Evolutionary conservation across 1,140 invertebrate genomes (phyloP).

Genomic region (Sipha flava): DNA sequence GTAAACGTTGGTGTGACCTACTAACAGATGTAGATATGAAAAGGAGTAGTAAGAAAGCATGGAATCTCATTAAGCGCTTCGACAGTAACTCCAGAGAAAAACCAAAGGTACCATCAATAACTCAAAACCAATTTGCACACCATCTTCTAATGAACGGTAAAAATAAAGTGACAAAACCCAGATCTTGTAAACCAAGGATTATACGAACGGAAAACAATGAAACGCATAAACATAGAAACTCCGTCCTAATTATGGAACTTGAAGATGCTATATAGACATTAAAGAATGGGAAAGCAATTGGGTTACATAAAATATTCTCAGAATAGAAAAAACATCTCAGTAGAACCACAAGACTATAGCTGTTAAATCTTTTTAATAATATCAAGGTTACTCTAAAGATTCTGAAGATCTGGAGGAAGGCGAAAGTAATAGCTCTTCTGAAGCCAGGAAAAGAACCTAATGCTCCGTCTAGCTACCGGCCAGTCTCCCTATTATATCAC

Average conservation of each 20-base stretch:
- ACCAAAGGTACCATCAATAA: background rate
- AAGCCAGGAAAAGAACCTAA: slow-evolving; percentile 34
- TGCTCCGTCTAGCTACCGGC: slow-evolving; percentile 21
- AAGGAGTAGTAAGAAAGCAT: background rate
- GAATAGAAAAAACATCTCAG: slow-evolving; percentile 13
- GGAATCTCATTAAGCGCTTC: background rate
- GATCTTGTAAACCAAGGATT: background rate
- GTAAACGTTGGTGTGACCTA: background rate
- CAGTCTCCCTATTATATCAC: slow-evolving; percentile 34
- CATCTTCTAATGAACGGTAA: slow-evolving; percentile 15
- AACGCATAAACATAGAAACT: background rate
- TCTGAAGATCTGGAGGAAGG: slow-evolving; percentile 30
- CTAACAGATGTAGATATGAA: background rate
- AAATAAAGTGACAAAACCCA: background rate
- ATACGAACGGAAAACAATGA: slow-evolving; percentile 5
- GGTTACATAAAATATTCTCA: slow-evolving; percentile 13
- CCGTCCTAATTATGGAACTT: background rate
- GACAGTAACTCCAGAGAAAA: background rate
- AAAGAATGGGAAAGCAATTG: slow-evolving; percentile 3
- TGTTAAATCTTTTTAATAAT: slow-evolving; percentile 13
- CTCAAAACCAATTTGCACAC: slow-evolving; percentile 6
- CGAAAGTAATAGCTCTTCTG: slow-evolving; percentile 30
- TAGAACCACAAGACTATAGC: background rate
- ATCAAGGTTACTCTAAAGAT: background rate
- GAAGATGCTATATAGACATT: background rate